Evolutionary conservation across 1,140 invertebrate species (phyloP).

Genomic region (Brachionus calyciflorus): DNA sequence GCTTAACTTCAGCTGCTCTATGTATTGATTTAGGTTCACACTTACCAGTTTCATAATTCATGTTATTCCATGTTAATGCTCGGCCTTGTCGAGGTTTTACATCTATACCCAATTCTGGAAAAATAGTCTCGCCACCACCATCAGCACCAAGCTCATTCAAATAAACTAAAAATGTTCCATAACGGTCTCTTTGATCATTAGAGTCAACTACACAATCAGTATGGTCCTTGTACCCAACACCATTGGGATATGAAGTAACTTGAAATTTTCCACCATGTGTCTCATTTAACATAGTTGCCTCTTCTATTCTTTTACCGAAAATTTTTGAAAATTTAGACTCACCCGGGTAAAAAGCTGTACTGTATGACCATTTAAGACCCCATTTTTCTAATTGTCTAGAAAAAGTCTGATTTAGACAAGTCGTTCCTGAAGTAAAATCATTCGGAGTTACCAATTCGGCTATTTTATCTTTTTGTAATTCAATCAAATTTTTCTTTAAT

Average conservation of each 20-base stretch:
- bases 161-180: slow-evolving; percentile 57
- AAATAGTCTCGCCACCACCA: slow-evolving; percentile 57
- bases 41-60: slow-evolving; percentile 52
- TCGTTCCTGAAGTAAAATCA: slow-evolving; percentile 56
- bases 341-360: slow-evolving; percentile 59
- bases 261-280: slow-evolving; percentile 59
- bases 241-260: slow-evolving; percentile 53
- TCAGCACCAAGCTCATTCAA: slow-evolving; percentile 52
- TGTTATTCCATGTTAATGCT: slow-evolving; percentile 59
- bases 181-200: slow-evolving; percentile 53
- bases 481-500: slow-evolving; percentile 53
- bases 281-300: slow-evolving; percentile 53
- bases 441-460: slow-evolving; percentile 51
- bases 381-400: slow-evolving; percentile 52
- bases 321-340: slow-evolving; percentile 55
- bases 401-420: slow-evolving; percentile 55
- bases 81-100: slow-evolving; percentile 56
- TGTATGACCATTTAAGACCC: slow-evolving; percentile 57
- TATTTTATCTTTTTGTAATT: slow-evolving; percentile 49
- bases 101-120: slow-evolving; percentile 58
- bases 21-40: slow-evolving; percentile 56
- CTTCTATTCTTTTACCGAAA: slow-evolving; percentile 52
- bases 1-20: slow-evolving; percentile 53
- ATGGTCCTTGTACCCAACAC: slow-evolving; percentile 57
- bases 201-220: slow-evolving; percentile 55